Evolutionary conservation across 2,888 invertebrate species (phyloP).

Genomic region (Baronia brevicornis): DNA sequence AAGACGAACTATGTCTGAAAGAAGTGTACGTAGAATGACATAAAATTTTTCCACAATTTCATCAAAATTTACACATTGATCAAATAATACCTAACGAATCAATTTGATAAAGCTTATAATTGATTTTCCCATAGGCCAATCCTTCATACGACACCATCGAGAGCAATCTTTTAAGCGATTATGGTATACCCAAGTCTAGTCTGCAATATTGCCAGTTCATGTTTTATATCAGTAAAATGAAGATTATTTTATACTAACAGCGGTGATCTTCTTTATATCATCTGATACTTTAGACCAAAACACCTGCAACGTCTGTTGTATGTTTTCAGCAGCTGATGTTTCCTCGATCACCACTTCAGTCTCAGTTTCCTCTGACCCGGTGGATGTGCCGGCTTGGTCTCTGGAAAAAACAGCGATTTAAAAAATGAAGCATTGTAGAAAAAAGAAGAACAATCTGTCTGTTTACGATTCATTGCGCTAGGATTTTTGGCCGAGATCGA

Average conservation of each 20-base stretch:
- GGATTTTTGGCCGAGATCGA: too few species aligned
- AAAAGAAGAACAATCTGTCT: conserved; percentile 3
- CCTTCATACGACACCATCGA: too few species aligned
- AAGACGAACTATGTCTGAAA: too few species aligned
- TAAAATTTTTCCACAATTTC: background rate
- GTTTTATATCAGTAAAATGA: background rate
- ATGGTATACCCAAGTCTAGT: too few species aligned
- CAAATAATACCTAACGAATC: too few species aligned
- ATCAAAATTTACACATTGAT: background rate
- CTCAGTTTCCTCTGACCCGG: conserved; percentile 45
- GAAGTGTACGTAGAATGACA: too few species aligned
- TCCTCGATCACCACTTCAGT: conserved; percentile 71
- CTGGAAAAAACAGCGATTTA: conserved; percentile 27
- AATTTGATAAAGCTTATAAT: too few species aligned
- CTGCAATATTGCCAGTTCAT: too few species aligned
- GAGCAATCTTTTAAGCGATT: too few species aligned
- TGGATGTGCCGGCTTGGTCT: conserved; percentile 46
- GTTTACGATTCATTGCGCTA: too few species aligned
- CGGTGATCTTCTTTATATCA: conserved; percentile 84
- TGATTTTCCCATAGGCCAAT: too few species aligned
- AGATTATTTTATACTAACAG: conserved; percentile 59
- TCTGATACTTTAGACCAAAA: conserved; percentile 91
- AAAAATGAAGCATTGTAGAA: background rate
- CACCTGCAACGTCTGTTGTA: conserved; percentile 78
- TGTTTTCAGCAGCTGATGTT: conserved; percentile 45